Percentiles rank a stretch among this genome's conserved stretches.
Evolutionary conservation across 2,113 vertebrate species (phyloP).

Genomic region (Aplodontia rufa): DNA sequence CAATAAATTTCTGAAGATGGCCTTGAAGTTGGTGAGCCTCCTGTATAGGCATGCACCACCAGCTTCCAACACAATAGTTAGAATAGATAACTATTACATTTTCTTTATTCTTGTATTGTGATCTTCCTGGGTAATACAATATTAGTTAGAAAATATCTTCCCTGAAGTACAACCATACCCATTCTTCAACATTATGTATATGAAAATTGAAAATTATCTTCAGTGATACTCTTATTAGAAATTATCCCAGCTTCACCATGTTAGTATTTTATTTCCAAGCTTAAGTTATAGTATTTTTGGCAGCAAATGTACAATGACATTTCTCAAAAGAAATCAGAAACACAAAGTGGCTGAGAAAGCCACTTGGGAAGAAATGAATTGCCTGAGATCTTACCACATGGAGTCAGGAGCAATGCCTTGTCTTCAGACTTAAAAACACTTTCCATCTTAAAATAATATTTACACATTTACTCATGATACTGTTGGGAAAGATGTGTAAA

Average conservation of each 20-base stretch:
- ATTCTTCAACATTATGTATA: conserved; percentile 36
- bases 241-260: conserved; percentile 24
- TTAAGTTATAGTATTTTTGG: conserved; percentile 45
- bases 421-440: conserved; percentile 2
- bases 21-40: too few species aligned
- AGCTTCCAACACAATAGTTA: neutral
- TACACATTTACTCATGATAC: neutral
- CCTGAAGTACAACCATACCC: conserved; percentile 32
- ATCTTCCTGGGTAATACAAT: neutral
- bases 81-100: neutral
- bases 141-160: conserved; percentile 54
- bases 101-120: conserved; percentile 13
- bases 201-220: conserved; percentile 32
- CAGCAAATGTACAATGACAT: neutral
- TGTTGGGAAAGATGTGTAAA: neutral
- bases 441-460: conserved; percentile 20
- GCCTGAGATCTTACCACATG: neutral
- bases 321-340: neutral
- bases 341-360: neutral
- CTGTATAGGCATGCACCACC: too few species aligned
- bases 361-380: neutral
- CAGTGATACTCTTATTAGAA: conserved; percentile 43
- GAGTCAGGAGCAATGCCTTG: conserved; percentile 19
- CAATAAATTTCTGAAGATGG: too few species aligned
- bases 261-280: conserved; percentile 4